phyloP scores from a whole-genome alignment of 2,888 invertebrate species.

The Epiblema foenella region DNA sequence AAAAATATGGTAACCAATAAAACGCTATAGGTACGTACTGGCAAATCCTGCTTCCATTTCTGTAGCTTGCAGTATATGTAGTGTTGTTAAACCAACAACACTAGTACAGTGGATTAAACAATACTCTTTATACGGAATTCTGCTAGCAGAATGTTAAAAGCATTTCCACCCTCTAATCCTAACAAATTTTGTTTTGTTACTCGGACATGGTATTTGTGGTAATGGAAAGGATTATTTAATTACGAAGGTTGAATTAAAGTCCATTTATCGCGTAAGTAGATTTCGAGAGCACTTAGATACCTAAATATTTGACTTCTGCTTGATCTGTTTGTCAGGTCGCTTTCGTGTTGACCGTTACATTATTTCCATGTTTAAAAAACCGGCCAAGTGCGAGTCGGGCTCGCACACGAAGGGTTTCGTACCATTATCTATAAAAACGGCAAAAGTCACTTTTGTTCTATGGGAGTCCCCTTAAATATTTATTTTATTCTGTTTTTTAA shows the following conservation, averaged over 20 bases:
- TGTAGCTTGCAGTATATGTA: too few relatives aligned
- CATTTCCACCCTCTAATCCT: constrained; percentile 25
- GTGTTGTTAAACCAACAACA: too few relatives aligned
- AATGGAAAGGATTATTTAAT: constrained; percentile 43
- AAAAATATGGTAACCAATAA: too few relatives aligned
- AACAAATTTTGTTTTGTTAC: constrained; percentile 35
- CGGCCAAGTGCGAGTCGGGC: too few relatives aligned
- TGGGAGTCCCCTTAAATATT: too few relatives aligned
- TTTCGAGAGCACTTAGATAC: constrained; percentile 26
- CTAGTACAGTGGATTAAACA: too few relatives aligned
- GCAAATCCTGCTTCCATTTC: too few relatives aligned
- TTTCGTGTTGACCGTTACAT: background rate
- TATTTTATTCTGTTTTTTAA: too few relatives aligned
- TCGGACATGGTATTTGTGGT: constrained; percentile 35
- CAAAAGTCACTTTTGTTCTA: too few relatives aligned
- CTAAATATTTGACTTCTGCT: constrained; percentile 29
- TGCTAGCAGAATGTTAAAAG: constrained; percentile 14
- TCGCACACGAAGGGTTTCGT: too few relatives aligned
- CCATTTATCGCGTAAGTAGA: constrained; percentile 41
- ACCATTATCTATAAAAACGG: too few relatives aligned
- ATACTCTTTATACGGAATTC: background rate
- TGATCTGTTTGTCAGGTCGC: constrained; percentile 8
- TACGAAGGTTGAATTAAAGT: constrained; percentile 39
- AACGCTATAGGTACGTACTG: too few relatives aligned
- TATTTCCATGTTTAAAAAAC: background rate